These are phyloP conservation scores for Chrysolina oricalcia DNA, from an alignment of 2,888 invertebrate genomes.

Conservation along the genomic window DNA sequence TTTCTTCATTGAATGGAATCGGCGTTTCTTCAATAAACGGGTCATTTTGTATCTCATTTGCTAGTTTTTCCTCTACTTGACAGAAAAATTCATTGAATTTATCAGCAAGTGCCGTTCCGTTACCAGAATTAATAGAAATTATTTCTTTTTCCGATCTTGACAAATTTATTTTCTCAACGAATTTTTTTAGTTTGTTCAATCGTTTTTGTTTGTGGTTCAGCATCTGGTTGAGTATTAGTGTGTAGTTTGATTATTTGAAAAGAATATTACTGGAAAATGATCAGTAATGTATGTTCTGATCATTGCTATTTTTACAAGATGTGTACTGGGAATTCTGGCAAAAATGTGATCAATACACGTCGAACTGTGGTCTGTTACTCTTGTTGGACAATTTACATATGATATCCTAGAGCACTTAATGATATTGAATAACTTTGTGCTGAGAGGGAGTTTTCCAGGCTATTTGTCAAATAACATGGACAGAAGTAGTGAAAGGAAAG, in stretches of 20 bases:
- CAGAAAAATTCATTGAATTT: slow-evolving; percentile 11
- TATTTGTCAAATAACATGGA: too few relatives aligned
- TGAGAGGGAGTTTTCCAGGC: not conserved
- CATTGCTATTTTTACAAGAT: not conserved
- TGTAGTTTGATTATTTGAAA: not conserved
- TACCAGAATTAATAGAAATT: not conserved
- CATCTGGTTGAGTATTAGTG: not conserved
- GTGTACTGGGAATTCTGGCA: not conserved
- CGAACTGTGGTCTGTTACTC: not conserved
- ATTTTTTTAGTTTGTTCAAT: not conserved
- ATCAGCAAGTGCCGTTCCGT: not conserved
- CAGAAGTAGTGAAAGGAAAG: too few relatives aligned
- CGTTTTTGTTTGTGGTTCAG: not conserved
- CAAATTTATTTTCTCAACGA: not conserved
- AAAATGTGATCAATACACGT: slow-evolving; percentile 6
- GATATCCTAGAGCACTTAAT: not conserved
- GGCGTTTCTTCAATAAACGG: slow-evolving; percentile 3
- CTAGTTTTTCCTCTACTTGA: slow-evolving; percentile 11
- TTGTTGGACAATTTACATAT: not conserved
- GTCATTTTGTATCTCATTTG: slow-evolving; percentile 20
- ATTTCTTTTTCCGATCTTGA: not conserved
- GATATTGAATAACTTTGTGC: not conserved
- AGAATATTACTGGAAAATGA: not conserved
- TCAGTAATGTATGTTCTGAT: slow-evolving; percentile 1
- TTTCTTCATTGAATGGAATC: not conserved